A percentile compares a stretch with the other conserved stretches of the same genome.
Evolutionary conservation across 1,140 invertebrate genomes (phyloP).

Genomic region (Rhagoletis pomonella): DNA sequence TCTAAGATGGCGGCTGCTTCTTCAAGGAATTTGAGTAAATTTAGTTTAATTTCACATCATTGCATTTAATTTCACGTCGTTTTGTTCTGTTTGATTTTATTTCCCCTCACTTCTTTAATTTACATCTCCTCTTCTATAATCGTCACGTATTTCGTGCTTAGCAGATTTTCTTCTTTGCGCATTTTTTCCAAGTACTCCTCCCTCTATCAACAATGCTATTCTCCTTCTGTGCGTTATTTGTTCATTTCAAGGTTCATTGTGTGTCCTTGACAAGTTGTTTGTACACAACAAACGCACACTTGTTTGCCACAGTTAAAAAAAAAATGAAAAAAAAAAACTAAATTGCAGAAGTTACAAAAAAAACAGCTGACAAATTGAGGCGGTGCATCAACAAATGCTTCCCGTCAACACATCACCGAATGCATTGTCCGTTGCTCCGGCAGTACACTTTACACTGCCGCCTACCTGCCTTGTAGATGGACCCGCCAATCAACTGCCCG

Average conservation of each 20-base stretch:
- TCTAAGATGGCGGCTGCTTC: too few relatives aligned
- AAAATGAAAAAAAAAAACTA: background rate
- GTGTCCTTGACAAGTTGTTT: slow-evolving; percentile 4
- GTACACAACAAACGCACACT: background rate
- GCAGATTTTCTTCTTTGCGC: background rate
- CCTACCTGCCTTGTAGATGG: background rate
- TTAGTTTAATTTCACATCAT: too few relatives aligned
- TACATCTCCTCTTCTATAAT: background rate
- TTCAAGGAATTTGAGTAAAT: too few relatives aligned
- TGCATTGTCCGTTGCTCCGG: background rate
- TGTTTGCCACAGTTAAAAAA: background rate
- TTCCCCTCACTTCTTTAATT: too few relatives aligned
- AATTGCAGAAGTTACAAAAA: background rate
- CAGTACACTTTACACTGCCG: background rate
- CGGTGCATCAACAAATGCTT: background rate
- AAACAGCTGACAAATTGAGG: slow-evolving; percentile 2
- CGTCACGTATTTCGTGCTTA: background rate
- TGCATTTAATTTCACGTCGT: too few relatives aligned
- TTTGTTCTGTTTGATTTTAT: too few relatives aligned
- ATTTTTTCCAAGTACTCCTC: background rate
- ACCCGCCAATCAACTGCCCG: background rate
- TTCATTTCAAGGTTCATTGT: slow-evolving; percentile 14
- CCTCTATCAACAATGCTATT: background rate
- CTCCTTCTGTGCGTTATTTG: background rate
- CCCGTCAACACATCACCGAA: background rate